Evolutionary conservation across 2,888 invertebrate genomes (phyloP).

Genomic region (Priapulus caudatus): DNA sequence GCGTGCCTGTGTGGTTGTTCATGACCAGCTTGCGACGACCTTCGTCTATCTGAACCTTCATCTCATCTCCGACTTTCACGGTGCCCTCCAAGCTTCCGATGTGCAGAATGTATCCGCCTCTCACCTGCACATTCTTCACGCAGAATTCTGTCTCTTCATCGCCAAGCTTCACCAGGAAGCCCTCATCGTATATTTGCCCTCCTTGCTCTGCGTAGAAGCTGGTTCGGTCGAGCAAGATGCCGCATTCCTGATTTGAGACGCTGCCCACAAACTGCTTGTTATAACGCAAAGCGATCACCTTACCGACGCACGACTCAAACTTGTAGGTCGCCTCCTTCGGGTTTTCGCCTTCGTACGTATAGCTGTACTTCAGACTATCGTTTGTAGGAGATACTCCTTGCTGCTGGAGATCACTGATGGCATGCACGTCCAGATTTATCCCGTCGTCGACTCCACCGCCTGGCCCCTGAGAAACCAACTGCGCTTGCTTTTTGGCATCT

Average conservation of each 20-base stretch:
- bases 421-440: constrained; percentile 83
- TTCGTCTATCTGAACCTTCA: constrained; percentile 69
- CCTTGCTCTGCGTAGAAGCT: constrained; percentile 98
- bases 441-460: constrained; percentile 64
- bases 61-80: constrained; percentile 68
- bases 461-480: constrained; percentile 73
- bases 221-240: constrained; percentile 76
- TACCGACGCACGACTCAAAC: constrained; percentile 59
- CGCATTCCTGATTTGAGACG: constrained; percentile 73
- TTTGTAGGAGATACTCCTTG: constrained; percentile 62
- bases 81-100: constrained; percentile 73
- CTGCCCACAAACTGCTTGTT: constrained; percentile 72
- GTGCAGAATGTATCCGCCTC: constrained; percentile 90
- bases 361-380: constrained; percentile 82
- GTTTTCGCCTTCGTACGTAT: constrained; percentile 52
- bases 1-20: constrained; percentile 98
- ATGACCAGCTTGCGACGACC: constrained; percentile 75
- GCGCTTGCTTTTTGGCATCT: constrained; percentile 72
- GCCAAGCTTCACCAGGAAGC: constrained; percentile 65
- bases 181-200: constrained; percentile 94
- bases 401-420: constrained; percentile 76
- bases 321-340: constrained; percentile 56
- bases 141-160: constrained; percentile 76
- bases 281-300: constrained; percentile 64
- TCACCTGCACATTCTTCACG: constrained; percentile 82